phyloP scores from a whole-genome alignment of 2,888 invertebrate genomes.

The Bedellia somnulentella region DNA sequence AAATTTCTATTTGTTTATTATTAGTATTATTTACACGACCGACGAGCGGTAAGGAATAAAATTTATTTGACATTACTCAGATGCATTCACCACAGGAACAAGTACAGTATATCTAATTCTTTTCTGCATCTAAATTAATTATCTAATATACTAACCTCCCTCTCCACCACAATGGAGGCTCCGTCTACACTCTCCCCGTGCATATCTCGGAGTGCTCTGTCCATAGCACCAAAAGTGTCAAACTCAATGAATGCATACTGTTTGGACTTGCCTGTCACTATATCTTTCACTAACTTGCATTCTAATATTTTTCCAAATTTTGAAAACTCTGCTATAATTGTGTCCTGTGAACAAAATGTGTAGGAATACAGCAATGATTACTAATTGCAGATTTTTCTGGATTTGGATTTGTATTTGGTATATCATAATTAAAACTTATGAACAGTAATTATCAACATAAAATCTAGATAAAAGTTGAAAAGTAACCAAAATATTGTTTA shows the following conservation, averaged over 20 bases:
- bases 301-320: conserved; percentile 67
- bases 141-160: too few relatives aligned
- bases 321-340: conserved; percentile 56
- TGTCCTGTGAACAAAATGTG: conserved; percentile 54
- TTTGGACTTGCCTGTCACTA: conserved; percentile 81
- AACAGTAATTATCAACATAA: background rate
- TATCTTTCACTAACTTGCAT: conserved; percentile 71
- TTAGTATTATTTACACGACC: too few relatives aligned
- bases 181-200: conserved; percentile 67
- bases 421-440: conserved; percentile 35
- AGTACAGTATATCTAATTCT: too few relatives aligned
- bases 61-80: too few relatives aligned
- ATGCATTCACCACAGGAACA: too few relatives aligned
- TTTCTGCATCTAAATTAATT: too few relatives aligned
- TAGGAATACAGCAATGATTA: conserved; percentile 5
- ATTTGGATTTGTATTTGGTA: conserved; percentile 28
- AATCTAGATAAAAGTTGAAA: background rate
- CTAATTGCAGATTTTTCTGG: background rate
- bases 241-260: conserved; percentile 88
- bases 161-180: conserved; percentile 69
- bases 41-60: too few relatives aligned
- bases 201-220: conserved; percentile 63
- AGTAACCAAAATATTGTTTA: conserved; percentile 44
- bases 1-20: too few relatives aligned
- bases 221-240: conserved; percentile 61